A percentile compares a stretch with the other conserved stretches of the same genome.
phyloP scores from a whole-genome alignment of 2,888 invertebrate species.

The Eupsilia transversa region DNA sequence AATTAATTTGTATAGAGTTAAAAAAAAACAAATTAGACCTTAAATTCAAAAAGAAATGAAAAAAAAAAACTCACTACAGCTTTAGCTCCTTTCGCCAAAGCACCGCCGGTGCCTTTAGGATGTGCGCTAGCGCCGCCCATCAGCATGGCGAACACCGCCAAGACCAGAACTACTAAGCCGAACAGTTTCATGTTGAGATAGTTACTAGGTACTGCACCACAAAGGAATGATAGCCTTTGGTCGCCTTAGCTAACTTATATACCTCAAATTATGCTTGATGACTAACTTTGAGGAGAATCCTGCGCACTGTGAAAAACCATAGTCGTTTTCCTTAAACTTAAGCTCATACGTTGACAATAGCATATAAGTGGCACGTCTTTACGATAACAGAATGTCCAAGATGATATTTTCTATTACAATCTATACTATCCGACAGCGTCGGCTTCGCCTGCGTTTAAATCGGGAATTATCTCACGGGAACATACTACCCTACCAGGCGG shows the following conservation, averaged over 20 bases:
- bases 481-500: no score
- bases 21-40: no score
- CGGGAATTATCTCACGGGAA: no score
- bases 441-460: no score
- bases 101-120: conserved; percentile 61
- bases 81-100: conserved; percentile 61
- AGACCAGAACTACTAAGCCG: conserved; percentile 58
- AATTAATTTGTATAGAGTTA: no score
- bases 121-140: conserved; percentile 56
- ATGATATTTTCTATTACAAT: no score
- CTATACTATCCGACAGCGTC: no score
- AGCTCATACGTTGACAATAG: conserved; percentile 17
- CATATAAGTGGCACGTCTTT: conserved; percentile 8
- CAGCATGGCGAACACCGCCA: conserved; percentile 67
- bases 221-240: conserved; percentile 36
- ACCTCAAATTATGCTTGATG: conserved; percentile 26
- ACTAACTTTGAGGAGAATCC: conserved; percentile 41
- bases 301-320: conserved; percentile 43
- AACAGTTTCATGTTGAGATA: conserved; percentile 67
- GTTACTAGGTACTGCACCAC: conserved; percentile 29
- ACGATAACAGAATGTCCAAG: neutral
- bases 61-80: conserved; percentile 62
- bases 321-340: conserved; percentile 52
- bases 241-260: conserved; percentile 41
- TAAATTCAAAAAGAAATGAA: neutral